Conservation (phyloP, 2,113 vertebrate genomes). For the Chaetops frenatus region DNA sequence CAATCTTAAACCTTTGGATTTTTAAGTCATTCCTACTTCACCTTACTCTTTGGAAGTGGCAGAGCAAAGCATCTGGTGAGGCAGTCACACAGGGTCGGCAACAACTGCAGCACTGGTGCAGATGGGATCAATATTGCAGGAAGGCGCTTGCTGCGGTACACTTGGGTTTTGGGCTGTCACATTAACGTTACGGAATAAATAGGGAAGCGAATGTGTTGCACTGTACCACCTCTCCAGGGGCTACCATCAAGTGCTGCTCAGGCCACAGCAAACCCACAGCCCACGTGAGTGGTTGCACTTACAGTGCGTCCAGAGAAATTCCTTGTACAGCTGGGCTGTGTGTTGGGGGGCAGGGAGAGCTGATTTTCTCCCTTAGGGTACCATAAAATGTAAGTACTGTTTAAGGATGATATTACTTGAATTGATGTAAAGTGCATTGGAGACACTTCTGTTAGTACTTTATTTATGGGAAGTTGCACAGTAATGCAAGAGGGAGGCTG, state of each 20-base stretch:
- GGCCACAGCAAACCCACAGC: neutral
- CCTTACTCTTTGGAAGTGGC: neutral
- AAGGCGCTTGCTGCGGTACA: rapidly evolving
- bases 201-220: rapidly evolving
- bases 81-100: neutral
- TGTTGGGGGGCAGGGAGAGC: neutral
- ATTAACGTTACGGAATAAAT: neutral
- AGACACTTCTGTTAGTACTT: neutral
- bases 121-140: neutral
- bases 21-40: neutral
- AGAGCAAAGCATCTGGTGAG: neutral
- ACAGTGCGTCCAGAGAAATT: neutral
- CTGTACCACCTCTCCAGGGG: rapidly evolving
- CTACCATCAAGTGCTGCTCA: neutral
- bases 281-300: neutral
- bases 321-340: rapidly evolving
- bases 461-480: neutral
- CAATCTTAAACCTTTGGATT: neutral
- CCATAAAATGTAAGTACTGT: neutral
- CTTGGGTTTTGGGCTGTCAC: neutral
- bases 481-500: neutral
- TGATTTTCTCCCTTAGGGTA: neutral
- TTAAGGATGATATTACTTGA: neutral
- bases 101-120: neutral
- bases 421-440: neutral